Conservation (phyloP, 2,888 invertebrate species). For the Eutolmus rufibarbis region DNA sequence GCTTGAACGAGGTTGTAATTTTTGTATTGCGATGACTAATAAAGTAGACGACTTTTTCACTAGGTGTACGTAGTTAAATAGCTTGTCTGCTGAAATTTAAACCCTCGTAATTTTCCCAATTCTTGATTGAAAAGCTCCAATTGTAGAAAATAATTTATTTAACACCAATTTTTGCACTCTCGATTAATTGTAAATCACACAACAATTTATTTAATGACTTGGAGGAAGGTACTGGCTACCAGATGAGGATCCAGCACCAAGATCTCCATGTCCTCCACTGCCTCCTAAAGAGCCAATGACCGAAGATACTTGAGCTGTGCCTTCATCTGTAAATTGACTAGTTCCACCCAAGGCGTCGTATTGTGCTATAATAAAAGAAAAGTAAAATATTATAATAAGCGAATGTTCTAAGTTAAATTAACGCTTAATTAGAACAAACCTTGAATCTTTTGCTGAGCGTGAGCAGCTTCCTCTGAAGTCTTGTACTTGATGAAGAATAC, state of each 20-base stretch:
- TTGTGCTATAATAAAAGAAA: slow-evolving; percentile 52
- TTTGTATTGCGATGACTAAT: too few species aligned
- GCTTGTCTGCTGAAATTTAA: not conserved
- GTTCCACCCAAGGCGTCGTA: slow-evolving; percentile 59
- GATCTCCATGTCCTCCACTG: not conserved
- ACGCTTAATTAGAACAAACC: slow-evolving; percentile 22
- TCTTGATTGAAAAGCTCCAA: not conserved
- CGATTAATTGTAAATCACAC: not conserved
- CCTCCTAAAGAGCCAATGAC: slow-evolving; percentile 54
- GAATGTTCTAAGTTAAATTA: not conserved
- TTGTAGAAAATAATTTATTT: not conserved
- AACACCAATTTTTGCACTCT: not conserved
- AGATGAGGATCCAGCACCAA: not conserved
- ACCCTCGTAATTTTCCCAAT: too few species aligned
- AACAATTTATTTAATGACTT: slow-evolving; percentile 1
- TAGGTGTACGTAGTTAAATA: too few species aligned
- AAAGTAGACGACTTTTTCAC: too few species aligned
- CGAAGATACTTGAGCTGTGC: slow-evolving; percentile 55
- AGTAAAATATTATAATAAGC: not conserved
- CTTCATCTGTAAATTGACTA: slow-evolving; percentile 56
- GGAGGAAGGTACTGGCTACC: slow-evolving; percentile 12
- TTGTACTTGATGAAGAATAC: slow-evolving; percentile 51
- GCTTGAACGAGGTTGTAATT: too few species aligned
- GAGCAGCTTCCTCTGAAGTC: slow-evolving; percentile 47
- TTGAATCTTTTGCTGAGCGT: slow-evolving; percentile 49